Evolutionary conservation across 2,113 vertebrate species (phyloP).

Genomic region (Hippocampus barbouri): DNA sequence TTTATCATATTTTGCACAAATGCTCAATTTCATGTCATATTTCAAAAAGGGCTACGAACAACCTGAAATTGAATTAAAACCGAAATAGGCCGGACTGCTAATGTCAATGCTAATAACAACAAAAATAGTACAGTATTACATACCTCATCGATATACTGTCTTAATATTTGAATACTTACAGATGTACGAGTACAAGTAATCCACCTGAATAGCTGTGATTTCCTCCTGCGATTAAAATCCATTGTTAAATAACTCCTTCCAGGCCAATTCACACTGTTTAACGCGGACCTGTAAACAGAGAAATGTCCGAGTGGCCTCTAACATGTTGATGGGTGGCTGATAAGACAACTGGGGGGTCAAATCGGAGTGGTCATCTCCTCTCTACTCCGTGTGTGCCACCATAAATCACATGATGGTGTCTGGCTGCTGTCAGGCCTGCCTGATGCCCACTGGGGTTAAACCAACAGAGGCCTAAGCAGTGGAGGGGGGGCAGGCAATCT

Average conservation of each 20-base stretch:
- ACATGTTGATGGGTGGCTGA: slow-evolving; percentile 58
- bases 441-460: slow-evolving; percentile 74
- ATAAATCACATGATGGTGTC: slow-evolving; percentile 70
- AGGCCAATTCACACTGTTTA: slow-evolving; percentile 9
- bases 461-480: slow-evolving; percentile 63
- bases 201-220: background rate
- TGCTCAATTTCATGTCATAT: background rate
- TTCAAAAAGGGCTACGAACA: background rate
- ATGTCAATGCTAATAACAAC: background rate
- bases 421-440: slow-evolving; percentile 60
- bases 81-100: background rate
- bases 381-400: slow-evolving; percentile 35
- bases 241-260: slow-evolving; percentile 1
- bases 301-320: slow-evolving; percentile 51
- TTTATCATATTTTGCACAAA: background rate
- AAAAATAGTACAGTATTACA: background rate
- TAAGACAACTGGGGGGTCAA: slow-evolving; percentile 59
- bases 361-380: slow-evolving; percentile 70
- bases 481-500: slow-evolving; percentile 57
- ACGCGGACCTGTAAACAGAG: slow-evolving; percentile 39
- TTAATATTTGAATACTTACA: background rate
- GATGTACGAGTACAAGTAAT: background rate
- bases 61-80: background rate
- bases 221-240: background rate
- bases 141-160: background rate